Percentiles rank a stretch among this genome's conserved stretches.
These are phyloP conservation scores for Etheostoma spectabile DNA, from an alignment of 2,113 vertebrate species.

Conservation along the genomic window DNA sequence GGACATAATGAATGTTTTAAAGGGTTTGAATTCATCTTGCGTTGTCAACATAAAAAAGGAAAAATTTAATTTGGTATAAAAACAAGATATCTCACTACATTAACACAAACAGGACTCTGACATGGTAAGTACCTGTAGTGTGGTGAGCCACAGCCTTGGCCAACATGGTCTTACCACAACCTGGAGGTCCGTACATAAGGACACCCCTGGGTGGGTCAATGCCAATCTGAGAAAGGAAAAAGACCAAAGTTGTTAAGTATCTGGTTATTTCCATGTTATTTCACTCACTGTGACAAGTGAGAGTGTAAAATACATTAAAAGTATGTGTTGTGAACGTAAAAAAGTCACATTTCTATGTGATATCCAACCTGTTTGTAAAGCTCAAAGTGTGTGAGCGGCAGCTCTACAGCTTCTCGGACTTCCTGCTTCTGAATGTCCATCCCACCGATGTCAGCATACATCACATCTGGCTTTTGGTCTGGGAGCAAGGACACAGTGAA, in stretches of 20 bases:
- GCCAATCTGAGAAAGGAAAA: conserved; percentile 86
- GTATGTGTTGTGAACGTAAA: background rate
- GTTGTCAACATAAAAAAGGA: background rate
- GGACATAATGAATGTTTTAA: background rate
- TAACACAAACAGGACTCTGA: background rate
- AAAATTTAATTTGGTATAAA: background rate
- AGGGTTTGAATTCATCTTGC: background rate
- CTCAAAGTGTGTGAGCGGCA: conserved; percentile 96
- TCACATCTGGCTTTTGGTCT: conserved; percentile 97
- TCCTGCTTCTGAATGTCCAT: conserved; percentile 99
- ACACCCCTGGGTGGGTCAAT: conserved; percentile 95
- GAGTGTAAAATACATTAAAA: background rate
- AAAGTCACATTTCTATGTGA: background rate
- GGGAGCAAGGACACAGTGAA: conserved; percentile 15
- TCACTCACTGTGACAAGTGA: background rate
- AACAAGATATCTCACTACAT: background rate
- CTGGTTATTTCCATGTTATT: background rate
- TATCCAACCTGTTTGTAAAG: conserved; percentile 92
- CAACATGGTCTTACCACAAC: conserved; percentile 96
- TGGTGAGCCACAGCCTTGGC: conserved; percentile 97
- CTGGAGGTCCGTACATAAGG: conserved; percentile 95
- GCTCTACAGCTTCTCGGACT: conserved; percentile 94
- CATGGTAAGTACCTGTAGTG: conserved; percentile 87
- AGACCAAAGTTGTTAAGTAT: background rate
- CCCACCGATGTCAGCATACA: conserved; percentile 95